Evolutionary conservation across 2,888 invertebrate species (phyloP).

Genomic region (Nomada lathburiana): DNA sequence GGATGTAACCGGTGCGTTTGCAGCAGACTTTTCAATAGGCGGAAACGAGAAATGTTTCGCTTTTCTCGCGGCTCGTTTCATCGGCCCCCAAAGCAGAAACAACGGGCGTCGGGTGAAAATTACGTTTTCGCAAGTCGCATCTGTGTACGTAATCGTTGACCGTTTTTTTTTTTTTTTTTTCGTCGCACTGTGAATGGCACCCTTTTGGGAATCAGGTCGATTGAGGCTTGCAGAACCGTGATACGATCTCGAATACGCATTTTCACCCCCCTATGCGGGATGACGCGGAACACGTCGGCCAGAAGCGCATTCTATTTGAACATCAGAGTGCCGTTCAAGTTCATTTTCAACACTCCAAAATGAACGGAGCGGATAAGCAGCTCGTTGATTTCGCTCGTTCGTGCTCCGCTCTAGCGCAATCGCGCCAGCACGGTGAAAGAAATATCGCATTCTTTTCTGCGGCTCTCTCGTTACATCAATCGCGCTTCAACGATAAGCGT

Average conservation of each 20-base stretch:
- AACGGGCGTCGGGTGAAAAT: conserved; percentile 3
- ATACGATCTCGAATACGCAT: conserved; percentile 28
- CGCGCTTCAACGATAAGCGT: conserved; percentile 38
- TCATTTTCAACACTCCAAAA: conserved; percentile 57
- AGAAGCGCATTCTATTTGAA: conserved; percentile 42
- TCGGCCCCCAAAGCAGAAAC: background rate
- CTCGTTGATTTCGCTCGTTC: conserved; percentile 26
- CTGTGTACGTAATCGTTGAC: background rate
- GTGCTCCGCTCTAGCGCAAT: background rate
- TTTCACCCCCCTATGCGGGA: background rate
- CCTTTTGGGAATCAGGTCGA: conserved; percentile 16
- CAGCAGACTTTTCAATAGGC: background rate
- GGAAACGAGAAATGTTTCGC: conserved; percentile 13
- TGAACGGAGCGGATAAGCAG: conserved; percentile 51
- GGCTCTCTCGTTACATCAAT: conserved; percentile 31
- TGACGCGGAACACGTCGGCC: conserved; percentile 1
- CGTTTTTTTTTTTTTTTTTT: background rate
- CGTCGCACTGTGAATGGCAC: background rate
- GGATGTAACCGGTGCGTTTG: background rate
- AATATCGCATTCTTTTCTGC: conserved; percentile 53
- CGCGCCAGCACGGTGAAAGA: conserved; percentile 18
- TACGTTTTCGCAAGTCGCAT: conserved; percentile 20
- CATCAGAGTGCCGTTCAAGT: conserved; percentile 56
- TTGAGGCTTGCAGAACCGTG: conserved; percentile 8
- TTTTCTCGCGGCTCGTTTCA: conserved; percentile 18